A percentile compares a stretch with the other conserved stretches of the same genome.
Evolutionary conservation across 1,140 invertebrate species (phyloP).

Genomic region (Dendroctonus ponderosae): DNA sequence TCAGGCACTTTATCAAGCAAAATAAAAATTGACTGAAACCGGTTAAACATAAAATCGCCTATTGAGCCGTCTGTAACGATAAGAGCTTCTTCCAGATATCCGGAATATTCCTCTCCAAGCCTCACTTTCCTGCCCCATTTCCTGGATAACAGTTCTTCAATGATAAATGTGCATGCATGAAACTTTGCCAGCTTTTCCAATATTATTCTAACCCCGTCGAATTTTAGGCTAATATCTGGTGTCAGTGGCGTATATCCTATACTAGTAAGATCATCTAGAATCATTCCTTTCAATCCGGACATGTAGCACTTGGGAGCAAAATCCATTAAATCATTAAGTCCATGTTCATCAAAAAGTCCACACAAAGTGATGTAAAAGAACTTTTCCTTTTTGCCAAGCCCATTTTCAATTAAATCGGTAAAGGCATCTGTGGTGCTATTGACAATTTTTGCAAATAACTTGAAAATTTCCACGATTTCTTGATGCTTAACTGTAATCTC

Average conservation of each 20-base stretch:
- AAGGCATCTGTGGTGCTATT: background rate
- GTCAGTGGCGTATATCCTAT: conserved; percentile 3
- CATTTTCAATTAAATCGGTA: conserved; percentile 6
- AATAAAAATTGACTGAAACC: background rate
- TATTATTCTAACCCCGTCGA: conserved; percentile 5
- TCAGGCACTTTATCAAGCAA: conserved; percentile 15
- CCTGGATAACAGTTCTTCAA: conserved; percentile 17
- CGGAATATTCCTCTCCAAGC: conserved; percentile 6
- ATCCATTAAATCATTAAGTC: conserved; percentile 12
- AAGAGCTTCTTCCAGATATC: conserved; percentile 10
- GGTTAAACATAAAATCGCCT: background rate
- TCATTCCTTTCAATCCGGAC: background rate
- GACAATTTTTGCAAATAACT: conserved; percentile 21
- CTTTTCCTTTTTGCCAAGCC: conserved; percentile 20
- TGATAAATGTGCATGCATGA: conserved; percentile 16
- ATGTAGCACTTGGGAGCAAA: conserved; percentile 28
- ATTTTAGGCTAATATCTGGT: conserved; percentile 11
- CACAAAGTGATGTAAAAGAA: conserved; percentile 23
- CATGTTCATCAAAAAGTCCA: conserved; percentile 9
- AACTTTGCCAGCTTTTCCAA: conserved; percentile 19
- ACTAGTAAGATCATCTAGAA: conserved; percentile 15
- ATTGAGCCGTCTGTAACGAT: conserved; percentile 3
- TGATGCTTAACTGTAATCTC: conserved; percentile 6
- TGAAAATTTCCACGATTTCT: background rate
- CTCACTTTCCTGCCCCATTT: conserved; percentile 6